phyloP scores from a whole-genome alignment of 2,888 invertebrate genomes.

The Nomada flava region DNA sequence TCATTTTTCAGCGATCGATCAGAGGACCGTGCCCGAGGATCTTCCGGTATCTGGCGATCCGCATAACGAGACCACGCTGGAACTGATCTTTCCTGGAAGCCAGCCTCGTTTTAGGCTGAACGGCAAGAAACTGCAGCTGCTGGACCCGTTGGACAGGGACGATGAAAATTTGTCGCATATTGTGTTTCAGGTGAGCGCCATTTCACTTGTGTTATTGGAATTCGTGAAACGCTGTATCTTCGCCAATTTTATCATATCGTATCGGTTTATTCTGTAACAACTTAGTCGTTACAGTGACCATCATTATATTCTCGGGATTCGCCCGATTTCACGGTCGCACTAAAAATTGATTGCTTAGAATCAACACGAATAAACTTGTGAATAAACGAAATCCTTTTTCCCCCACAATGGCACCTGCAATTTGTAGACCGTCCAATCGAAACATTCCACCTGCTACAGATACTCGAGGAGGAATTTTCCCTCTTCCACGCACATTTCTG shows the following conservation, averaged over 20 bases:
- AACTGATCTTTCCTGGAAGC: conserved; percentile 92
- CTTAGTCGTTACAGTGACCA: too few relatives aligned
- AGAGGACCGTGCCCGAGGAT: conserved; percentile 92
- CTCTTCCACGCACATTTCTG: too few relatives aligned
- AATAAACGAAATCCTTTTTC: too few relatives aligned
- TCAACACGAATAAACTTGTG: too few relatives aligned
- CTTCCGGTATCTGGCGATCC: conserved; percentile 94
- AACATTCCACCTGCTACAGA: too few relatives aligned
- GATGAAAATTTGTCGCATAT: conserved; percentile 94
- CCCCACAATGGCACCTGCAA: too few relatives aligned
- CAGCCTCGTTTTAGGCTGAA: conserved; percentile 92
- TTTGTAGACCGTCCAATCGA: too few relatives aligned
- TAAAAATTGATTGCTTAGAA: too few relatives aligned
- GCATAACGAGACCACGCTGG: conserved; percentile 90
- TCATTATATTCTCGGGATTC: too few relatives aligned
- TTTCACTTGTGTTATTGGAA: neutral
- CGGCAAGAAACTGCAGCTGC: conserved; percentile 92
- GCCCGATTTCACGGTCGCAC: too few relatives aligned
- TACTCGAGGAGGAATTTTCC: too few relatives aligned
- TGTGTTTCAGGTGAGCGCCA: conserved; percentile 91
- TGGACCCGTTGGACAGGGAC: conserved; percentile 94
- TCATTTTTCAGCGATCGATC: conserved; percentile 90
- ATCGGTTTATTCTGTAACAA: neutral
- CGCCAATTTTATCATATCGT: neutral
- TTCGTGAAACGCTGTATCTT: neutral